Percentiles rank a stretch among this genome's conserved stretches.
Conservation (phyloP, 2,888 invertebrate genomes). For the Pharmacophagus antenor region DNA sequence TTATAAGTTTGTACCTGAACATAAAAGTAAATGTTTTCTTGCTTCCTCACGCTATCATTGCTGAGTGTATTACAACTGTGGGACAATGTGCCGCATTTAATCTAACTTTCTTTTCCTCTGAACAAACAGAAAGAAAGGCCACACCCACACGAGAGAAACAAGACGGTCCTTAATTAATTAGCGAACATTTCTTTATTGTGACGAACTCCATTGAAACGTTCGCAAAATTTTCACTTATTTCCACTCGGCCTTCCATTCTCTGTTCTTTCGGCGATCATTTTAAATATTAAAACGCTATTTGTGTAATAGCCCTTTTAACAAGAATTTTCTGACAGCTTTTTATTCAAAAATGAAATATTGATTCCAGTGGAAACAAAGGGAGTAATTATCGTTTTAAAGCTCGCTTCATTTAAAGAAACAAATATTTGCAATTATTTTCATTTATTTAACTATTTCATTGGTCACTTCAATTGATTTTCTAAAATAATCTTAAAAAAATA, state of each 20-base stretch:
- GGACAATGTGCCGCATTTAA: conserved; percentile 66
- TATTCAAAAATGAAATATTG: conserved; percentile 28
- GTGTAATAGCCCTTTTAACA: conserved; percentile 26
- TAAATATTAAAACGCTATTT: conserved; percentile 30
- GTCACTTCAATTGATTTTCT: background rate
- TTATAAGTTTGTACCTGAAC: conserved; percentile 6
- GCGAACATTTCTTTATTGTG: conserved; percentile 60
- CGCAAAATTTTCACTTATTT: conserved; percentile 34
- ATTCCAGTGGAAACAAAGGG: conserved; percentile 22
- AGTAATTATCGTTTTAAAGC: conserved; percentile 26
- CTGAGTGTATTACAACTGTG: conserved; percentile 53
- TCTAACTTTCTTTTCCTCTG: conserved; percentile 68
- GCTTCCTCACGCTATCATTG: conserved; percentile 48
- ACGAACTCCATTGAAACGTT: conserved; percentile 47
- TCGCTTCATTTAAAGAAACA: conserved; percentile 1
- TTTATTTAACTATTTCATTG: background rate
- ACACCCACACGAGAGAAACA: conserved; percentile 66
- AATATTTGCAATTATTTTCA: background rate
- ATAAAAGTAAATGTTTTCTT: conserved; percentile 24
- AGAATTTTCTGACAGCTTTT: conserved; percentile 28
- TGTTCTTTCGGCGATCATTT: conserved; percentile 27
- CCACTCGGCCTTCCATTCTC: conserved; percentile 17
- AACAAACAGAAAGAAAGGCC: conserved; percentile 61
- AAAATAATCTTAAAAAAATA: background rate
- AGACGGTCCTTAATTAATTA: conserved; percentile 69